phyloP scores from a whole-genome alignment of 1,140 invertebrate genomes.

The Sycobia sp. region DNA sequence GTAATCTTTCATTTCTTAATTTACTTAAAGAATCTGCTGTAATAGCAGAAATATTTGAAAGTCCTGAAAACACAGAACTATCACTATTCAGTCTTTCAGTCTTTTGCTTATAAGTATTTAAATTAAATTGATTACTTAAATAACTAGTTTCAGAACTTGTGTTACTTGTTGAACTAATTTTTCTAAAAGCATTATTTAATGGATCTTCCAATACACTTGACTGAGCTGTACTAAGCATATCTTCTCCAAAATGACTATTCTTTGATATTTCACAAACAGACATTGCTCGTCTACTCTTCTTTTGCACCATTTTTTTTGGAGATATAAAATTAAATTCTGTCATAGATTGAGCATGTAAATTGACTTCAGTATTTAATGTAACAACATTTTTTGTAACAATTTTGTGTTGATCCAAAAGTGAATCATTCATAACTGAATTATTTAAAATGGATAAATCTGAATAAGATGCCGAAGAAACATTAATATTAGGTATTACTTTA shows the following conservation, averaged over 20 bases:
- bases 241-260: slow-evolving; percentile 25
- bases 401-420: slow-evolving; percentile 37
- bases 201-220: slow-evolving; percentile 26
- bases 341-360: slow-evolving; percentile 20
- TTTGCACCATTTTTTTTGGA: neutral
- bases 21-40: slow-evolving; percentile 3
- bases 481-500: slow-evolving; percentile 9
- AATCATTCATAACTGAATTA: slow-evolving; percentile 49
- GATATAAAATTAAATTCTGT: slow-evolving; percentile 8
- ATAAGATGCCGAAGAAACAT: slow-evolving; percentile 15
- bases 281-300: slow-evolving; percentile 38
- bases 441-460: slow-evolving; percentile 45
- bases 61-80: slow-evolving; percentile 29
- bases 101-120: slow-evolving; percentile 37
- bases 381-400: slow-evolving; percentile 28
- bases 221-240: slow-evolving; percentile 8
- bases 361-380: slow-evolving; percentile 19
- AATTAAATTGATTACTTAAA: slow-evolving; percentile 36
- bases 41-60: slow-evolving; percentile 36
- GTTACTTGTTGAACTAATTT: slow-evolving; percentile 11
- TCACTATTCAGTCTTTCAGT: slow-evolving; percentile 24
- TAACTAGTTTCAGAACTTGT: slow-evolving; percentile 19
- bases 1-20: slow-evolving; percentile 10
- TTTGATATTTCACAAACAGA: slow-evolving; percentile 39
- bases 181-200: slow-evolving; percentile 38